Evolutionary conservation across 2,888 invertebrate genomes (phyloP).

Genomic region (Meliscaeva auricollis): DNA sequence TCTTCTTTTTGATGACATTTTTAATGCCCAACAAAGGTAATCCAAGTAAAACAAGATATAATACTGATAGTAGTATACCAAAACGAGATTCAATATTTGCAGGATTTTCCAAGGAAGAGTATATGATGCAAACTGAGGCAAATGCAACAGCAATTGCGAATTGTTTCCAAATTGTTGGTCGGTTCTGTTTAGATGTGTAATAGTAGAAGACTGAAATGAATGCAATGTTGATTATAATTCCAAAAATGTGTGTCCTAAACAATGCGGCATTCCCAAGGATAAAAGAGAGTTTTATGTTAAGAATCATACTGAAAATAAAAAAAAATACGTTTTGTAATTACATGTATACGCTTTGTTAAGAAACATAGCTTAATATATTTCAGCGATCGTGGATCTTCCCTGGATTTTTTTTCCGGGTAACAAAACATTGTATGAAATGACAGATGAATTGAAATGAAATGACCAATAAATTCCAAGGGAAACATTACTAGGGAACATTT

Average conservation of each 20-base stretch:
- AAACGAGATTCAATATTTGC: conserved; percentile 88
- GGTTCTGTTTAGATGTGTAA: conserved; percentile 86
- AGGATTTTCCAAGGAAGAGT: conserved; percentile 88
- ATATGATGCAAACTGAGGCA: conserved; percentile 87
- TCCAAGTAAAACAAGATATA: conserved; percentile 87
- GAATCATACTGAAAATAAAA: conserved; percentile 86
- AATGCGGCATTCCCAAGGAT: conserved; percentile 90
- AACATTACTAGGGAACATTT: too few relatives aligned
- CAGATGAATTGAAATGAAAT: too few relatives aligned
- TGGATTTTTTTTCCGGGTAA: too few relatives aligned
- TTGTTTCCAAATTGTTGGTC: conserved; percentile 86
- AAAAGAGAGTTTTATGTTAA: conserved; percentile 91
- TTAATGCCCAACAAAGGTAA: conserved; percentile 89
- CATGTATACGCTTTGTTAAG: too few relatives aligned
- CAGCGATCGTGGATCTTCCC: too few relatives aligned
- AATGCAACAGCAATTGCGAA: conserved; percentile 86
- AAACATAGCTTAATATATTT: too few relatives aligned
- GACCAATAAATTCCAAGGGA: too few relatives aligned
- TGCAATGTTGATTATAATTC: conserved; percentile 88
- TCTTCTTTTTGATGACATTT: conserved; percentile 91
- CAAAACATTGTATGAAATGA: too few relatives aligned
- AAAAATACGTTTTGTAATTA: too few relatives aligned
- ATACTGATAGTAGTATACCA: conserved; percentile 88
- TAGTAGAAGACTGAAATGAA: conserved; percentile 89
- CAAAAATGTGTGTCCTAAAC: conserved; percentile 91